Evolutionary conservation across 2,888 invertebrate genomes (phyloP).

Genomic region (Chymomyza amoena): DNA sequence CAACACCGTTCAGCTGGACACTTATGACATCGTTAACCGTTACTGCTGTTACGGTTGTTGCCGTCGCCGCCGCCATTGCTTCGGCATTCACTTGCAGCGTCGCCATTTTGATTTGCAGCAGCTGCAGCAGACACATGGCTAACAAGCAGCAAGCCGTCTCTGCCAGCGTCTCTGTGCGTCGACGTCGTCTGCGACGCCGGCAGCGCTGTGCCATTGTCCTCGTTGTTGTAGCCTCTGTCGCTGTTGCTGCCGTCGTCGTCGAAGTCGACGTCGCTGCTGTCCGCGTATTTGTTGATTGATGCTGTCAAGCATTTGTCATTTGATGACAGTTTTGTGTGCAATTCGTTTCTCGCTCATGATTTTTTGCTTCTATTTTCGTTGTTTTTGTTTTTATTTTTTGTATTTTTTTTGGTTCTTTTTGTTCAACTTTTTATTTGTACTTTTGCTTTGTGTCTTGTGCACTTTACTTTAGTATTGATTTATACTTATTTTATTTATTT

Average conservation of each 20-base stretch:
- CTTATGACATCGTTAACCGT: constrained; percentile 20
- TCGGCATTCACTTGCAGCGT: constrained; percentile 5
- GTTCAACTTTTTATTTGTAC: neutral
- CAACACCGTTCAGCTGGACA: constrained; percentile 11
- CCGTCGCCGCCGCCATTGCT: neutral
- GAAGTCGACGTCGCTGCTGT: constrained; percentile 28
- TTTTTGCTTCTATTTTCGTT: constrained; percentile 43
- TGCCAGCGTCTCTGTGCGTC: neutral
- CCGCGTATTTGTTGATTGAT: constrained; percentile 67
- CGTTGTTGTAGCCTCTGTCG: constrained; percentile 14
- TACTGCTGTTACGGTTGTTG: constrained; percentile 1
- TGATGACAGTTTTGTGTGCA: constrained; percentile 77
- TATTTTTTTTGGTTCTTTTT: constrained; percentile 4
- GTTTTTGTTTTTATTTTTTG: constrained; percentile 20
- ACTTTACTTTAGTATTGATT: neutral
- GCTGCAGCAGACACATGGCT: constrained; percentile 29
- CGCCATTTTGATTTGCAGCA: constrained; percentile 1
- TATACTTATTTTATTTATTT: neutral
- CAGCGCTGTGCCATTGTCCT: constrained; percentile 64
- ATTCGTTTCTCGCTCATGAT: constrained; percentile 75
- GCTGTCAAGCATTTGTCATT: constrained; percentile 77
- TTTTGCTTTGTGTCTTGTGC: neutral
- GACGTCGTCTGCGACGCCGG: constrained; percentile 47
- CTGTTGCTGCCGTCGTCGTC: constrained; percentile 13
- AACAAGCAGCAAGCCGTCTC: constrained; percentile 1